Conservation (phyloP, 1,140 invertebrate genomes). For the Mizuhopecten yessoensis region DNA sequence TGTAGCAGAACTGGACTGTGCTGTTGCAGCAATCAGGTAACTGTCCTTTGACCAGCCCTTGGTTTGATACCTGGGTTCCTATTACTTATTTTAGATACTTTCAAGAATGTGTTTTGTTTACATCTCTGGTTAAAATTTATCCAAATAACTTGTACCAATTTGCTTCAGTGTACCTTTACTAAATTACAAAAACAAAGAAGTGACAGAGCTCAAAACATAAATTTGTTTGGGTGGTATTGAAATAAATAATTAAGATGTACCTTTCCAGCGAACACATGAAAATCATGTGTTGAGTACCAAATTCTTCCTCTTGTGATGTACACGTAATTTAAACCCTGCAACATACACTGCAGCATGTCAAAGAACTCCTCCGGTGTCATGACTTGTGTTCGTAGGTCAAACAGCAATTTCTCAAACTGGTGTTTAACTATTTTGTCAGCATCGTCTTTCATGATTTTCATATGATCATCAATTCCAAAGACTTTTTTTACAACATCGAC, state of each 20-base stretch:
- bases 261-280: background rate
- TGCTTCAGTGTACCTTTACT: too few relatives aligned
- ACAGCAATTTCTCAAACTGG: background rate
- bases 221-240: too few relatives aligned
- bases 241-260: background rate
- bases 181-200: too few relatives aligned
- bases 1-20: too few relatives aligned
- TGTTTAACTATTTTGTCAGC: background rate
- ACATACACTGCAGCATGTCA: background rate
- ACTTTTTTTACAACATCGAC: background rate
- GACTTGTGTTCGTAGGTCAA: background rate
- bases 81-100: too few relatives aligned
- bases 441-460: background rate
- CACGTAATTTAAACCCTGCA: background rate
- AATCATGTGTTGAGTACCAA: background rate
- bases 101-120: too few relatives aligned
- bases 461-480: constrained; percentile 1
- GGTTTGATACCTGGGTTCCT: too few relatives aligned
- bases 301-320: background rate
- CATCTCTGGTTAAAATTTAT: too few relatives aligned
- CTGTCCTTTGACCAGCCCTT: too few relatives aligned
- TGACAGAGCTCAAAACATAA: too few relatives aligned
- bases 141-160: too few relatives aligned
- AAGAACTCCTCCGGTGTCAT: background rate
- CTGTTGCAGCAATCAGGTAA: too few relatives aligned